phyloP scores from a whole-genome alignment of 2,888 invertebrate species.

The Leptopilina myrica region DNA sequence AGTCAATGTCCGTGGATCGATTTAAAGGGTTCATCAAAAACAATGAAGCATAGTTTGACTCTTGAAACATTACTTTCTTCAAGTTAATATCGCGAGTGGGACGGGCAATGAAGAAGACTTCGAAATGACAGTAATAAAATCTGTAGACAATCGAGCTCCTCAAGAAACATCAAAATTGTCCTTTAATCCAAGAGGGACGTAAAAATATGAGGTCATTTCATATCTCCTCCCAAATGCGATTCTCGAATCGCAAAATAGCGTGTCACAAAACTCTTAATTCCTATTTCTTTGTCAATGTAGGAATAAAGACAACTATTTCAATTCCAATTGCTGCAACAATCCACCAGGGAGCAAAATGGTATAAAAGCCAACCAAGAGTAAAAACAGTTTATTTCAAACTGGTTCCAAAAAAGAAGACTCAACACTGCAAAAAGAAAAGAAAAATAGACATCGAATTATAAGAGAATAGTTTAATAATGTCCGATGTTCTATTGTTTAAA shows the following conservation, averaged over 20 bases:
- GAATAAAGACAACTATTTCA: conserved; percentile 46
- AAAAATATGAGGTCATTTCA: conserved; percentile 39
- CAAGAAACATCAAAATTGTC: conserved; percentile 43
- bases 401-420: conserved; percentile 49
- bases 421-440: conserved; percentile 13
- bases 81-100: conserved; percentile 34
- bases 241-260: conserved; percentile 54
- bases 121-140: conserved; percentile 29
- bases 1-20: neutral
- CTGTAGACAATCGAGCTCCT: conserved; percentile 32
- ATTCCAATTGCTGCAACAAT: conserved; percentile 45
- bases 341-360: conserved; percentile 41
- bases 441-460: conserved; percentile 42
- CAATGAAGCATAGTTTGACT: conserved; percentile 25
- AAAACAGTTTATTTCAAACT: conserved; percentile 44
- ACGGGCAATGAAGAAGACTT: conserved; percentile 24
- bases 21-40: conserved; percentile 32
- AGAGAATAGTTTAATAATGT: conserved; percentile 54
- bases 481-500: conserved; percentile 57
- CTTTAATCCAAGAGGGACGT: conserved; percentile 41
- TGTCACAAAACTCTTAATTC: conserved; percentile 59
- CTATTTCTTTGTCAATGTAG: conserved; percentile 53
- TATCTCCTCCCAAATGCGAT: conserved; percentile 41
- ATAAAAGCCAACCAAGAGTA: neutral
- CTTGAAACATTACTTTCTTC: neutral